Evolutionary conservation across 2,113 vertebrate genomes (phyloP), one percentile per base, ranked within the genome.

Genomic region (Etia nguti): DNA sequence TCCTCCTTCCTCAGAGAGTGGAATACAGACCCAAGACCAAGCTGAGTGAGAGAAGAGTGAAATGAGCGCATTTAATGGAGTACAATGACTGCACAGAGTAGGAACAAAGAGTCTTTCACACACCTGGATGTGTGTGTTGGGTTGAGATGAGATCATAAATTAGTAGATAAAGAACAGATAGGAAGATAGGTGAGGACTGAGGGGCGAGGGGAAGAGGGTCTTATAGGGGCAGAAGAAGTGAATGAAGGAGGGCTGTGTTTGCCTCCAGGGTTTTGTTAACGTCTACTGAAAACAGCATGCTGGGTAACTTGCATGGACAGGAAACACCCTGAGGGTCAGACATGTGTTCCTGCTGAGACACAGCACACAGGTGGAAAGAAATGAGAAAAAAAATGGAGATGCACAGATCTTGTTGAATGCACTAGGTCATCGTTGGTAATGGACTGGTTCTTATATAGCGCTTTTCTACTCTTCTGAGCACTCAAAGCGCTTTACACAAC

Each of bases 91-190:
- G 82, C 88, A 92, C 88, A 93, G 86, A 94, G 55, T 36, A 75
- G 5, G 86, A 94, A 95, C 94, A 96, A 95, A 94, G 93, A 82
- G 16, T 56, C 93, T 86, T 93, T 94, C 91, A 95, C 85, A 84
- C 88, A 89, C 86, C 84, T 93, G 89, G 90, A 86, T 86, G 87
- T 75, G 84, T 80, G 80, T 29, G n/a, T 9, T 31, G 46, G 85
- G 68, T 75, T 50, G 86, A 88, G 81, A 87, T 91, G 88, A 92
- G 88, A 82, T 94, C 88, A 92, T 93, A 68, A 89, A 92, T 92
- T 65, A 68, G 83, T 3, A 48, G 86, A 88, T 50, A 31, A 73
- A 83, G 82, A 81, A 31, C 26, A 31, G 26, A 77, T 77, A 77
- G 29, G 81, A 88, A 75, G 20, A 22, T 29, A 57, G 91, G 90